Evolutionary conservation across 2,797 vertebrate genomes (phyloP), one percentile per base, ranked within the genome.

Genomic region (Enteromius thamalakanensis): DNA sequence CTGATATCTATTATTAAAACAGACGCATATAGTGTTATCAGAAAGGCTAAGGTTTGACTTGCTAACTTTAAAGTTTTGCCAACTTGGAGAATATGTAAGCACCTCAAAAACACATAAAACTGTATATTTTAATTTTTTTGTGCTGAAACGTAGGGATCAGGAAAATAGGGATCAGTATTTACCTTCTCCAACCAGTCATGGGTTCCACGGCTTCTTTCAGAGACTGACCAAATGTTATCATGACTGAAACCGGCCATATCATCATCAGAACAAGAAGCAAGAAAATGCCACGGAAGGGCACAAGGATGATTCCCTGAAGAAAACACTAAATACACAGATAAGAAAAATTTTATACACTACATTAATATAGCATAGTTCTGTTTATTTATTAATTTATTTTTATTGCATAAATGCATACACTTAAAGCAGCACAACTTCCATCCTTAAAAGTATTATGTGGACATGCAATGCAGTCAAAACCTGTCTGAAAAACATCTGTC

Each of bases 181-280:
- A 99, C 98, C 97, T 95, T 93, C 96, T 97, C 98, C 98, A 99
- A 83, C 96, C 96, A 21, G 86, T 92, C 87, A 98, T 91, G 0
- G 97, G 98, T 75, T 94, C 92, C 88, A 92, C 90, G 0, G 90
- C 90, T 87, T 91, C 94, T 92, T 94, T 96, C 85, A 94, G 91
- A 19, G 93, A 93, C 84, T 90, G 92, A 86, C 86, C 89, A 76
- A 93, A 93, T 62, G 96, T 97, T 87, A 95, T 95, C 55, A 97
- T 51, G 11, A 93, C 87, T 12, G 97, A 92, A 80, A 96, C 93
- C 0, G 95, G 93, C 98, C 97, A 99, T 0, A 95, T 93, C 80
- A 96, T 85, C 89, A 97, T 87, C 51, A 98, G 84, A 81, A 97
- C 84, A 26, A 97, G 80, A 3, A 79, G 80, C 76, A 97, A 65